Conservation (phyloP, 64 coral and sea anemone genomes). For the Pachyseris speciosa region DNA sequence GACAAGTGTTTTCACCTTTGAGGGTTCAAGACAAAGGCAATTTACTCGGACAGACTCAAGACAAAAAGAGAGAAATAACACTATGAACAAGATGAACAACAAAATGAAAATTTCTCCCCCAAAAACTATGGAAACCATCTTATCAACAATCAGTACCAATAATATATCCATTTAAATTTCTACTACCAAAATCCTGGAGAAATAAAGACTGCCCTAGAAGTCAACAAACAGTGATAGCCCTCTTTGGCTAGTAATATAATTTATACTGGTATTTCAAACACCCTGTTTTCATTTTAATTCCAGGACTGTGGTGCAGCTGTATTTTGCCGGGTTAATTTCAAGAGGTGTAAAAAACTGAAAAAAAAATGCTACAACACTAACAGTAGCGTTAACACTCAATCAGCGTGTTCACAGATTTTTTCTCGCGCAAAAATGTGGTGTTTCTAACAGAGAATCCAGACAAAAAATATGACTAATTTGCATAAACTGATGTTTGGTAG, state of each 20-base stretch:
- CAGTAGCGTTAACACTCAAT: background rate
- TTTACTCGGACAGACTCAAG: background rate
- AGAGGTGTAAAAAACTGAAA: background rate
- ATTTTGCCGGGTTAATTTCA: background rate
- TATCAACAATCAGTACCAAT: background rate
- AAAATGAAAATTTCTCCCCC: background rate
- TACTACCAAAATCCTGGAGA: background rate
- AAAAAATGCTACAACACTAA: background rate
- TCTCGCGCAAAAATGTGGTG: background rate
- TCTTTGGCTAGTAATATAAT: background rate
- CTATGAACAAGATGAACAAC: background rate
- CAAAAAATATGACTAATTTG: background rate
- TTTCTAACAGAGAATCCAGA: background rate
- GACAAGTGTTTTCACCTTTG: no score
- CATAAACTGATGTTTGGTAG: slow-evolving; percentile 27
- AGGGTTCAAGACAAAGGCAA: background rate
- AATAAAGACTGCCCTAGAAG: background rate
- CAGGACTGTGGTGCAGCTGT: background rate
- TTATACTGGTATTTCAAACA: background rate
- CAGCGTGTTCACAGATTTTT: background rate
- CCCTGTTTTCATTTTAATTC: slow-evolving; percentile 3
- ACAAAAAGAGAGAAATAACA: background rate
- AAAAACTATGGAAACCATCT: slow-evolving; percentile 14
- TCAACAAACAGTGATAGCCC: background rate
- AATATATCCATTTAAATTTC: background rate